Percentiles rank a stretch among this genome's conserved stretches.
Conservation (phyloP, 2,113 vertebrate species). For the Phaethon lepturus region DNA sequence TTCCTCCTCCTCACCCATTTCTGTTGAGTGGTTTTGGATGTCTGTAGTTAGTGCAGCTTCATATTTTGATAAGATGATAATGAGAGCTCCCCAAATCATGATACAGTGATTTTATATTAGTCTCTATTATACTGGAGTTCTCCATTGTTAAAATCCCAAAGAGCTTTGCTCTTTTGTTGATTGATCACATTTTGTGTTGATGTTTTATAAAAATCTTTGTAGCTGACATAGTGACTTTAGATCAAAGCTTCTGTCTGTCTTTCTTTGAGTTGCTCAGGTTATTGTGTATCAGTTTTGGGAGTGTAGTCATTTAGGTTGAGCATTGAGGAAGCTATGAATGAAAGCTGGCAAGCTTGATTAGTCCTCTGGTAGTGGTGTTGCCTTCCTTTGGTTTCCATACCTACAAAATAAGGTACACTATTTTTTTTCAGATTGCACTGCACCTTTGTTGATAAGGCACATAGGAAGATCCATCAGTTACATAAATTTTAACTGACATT, state of each 20-base stretch:
- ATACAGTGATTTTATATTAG: background rate
- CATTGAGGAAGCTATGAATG: background rate
- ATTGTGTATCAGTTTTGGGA: background rate
- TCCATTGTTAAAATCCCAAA: background rate
- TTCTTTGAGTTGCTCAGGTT: background rate
- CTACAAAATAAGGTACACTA: background rate
- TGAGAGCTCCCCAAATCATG: background rate
- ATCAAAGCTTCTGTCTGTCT: background rate
- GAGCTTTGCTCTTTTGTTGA: background rate
- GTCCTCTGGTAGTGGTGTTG: background rate
- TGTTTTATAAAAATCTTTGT: background rate
- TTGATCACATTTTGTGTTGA: background rate
- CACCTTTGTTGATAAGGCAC: background rate
- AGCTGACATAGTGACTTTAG: background rate
- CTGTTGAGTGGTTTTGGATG: background rate
- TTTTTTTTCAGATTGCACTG: background rate
- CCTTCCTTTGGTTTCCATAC: background rate
- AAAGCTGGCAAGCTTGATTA: background rate
- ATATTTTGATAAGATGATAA: background rate
- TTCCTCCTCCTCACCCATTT: background rate
- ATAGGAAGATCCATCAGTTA: background rate
- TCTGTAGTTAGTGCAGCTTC: background rate
- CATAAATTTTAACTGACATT: background rate
- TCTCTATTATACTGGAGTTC: background rate
- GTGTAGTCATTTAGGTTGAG: background rate